Base-by-base conservation (phyloP, 2,113 vertebrate genomes). In the Tyrannus savana region DNA sequence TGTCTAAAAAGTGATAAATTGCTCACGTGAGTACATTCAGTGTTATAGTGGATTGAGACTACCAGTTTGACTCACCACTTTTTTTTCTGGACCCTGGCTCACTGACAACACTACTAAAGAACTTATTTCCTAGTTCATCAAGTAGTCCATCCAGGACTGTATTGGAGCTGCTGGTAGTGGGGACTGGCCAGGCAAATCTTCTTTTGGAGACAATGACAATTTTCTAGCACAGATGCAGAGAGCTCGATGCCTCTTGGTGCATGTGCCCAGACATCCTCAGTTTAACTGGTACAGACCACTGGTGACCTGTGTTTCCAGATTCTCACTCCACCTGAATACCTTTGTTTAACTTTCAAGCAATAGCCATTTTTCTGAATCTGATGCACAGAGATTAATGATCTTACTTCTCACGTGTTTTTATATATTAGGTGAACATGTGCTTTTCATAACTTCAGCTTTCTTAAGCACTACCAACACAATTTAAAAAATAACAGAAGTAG, bases 201-300 rank as follows among this genome's bases (percentile, higher is more conserved):
- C 14, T 55, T 75, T 53, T 63, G 56, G 44, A 88, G 50, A 30
- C 8, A 10, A 12, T 2, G 14, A 3, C 6, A 53, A 2, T 69
- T 78, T 44, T 23, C 44, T 58, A 19, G 28, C 30, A 52, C 0
- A 3, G 19, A 16, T 50, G 8, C 14, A 47, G 49, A n/a, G 7
- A 3, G 5, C 41, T 44, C 35, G 0, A 0, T 60, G 23, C 44
- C 55, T 60, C 35, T 60, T 58, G 66, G 16, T 23, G 7, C 58
- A 12, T 22, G 58, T 50, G 31, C 33, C n/a, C n/a, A 49, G 53
- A 24, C 21, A 35, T 30, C 24, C 31, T 46, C 62, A 35, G 47
- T 44, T 73, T 66, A 33, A 2, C 35, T 35, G 59, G 33, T n/a
- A 12, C 1, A 42, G 33, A 3, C 30, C 19, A 5, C 30, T n/a